Conservation (phyloP, 2,797 vertebrate species). For the Catostomus latipinnis region DNA sequence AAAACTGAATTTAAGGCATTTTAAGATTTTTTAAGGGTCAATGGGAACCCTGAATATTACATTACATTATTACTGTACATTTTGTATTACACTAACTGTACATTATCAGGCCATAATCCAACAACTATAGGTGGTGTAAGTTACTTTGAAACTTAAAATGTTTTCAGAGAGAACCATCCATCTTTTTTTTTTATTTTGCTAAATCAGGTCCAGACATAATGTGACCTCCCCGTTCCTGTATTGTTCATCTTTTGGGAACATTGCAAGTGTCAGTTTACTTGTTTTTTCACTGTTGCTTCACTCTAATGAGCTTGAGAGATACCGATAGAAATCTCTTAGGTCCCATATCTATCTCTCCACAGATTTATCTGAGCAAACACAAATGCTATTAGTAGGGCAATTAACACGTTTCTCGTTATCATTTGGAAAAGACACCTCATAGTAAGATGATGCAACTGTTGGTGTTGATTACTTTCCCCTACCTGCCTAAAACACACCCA, state of each 20-base stretch:
- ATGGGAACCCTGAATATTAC: too few species aligned
- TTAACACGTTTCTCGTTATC: conserved; percentile 5
- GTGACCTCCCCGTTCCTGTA: conserved; percentile 12
- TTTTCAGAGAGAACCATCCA: too few species aligned
- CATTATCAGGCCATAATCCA: too few species aligned
- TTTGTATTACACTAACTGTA: too few species aligned
- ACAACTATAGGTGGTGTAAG: too few species aligned
- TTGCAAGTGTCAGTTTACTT: background rate
- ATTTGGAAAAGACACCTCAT: background rate
- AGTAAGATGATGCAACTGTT: conserved; percentile 26
- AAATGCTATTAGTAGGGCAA: conserved; percentile 7
- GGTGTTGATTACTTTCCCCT: background rate
- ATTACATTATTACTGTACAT: too few species aligned
- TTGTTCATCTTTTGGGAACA: background rate
- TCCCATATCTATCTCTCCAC: conserved; percentile 6
- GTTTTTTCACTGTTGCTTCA: conserved; percentile 18
- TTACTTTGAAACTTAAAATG: too few species aligned
- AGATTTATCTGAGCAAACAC: conserved; percentile 4
- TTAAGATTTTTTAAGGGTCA: too few species aligned
- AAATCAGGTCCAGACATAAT: background rate
- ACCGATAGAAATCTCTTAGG: background rate
- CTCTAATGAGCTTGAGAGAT: conserved; percentile 31
- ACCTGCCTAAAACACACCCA: background rate
- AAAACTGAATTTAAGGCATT: too few species aligned
- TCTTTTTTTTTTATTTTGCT: background rate